Evolutionary conservation across 2,113 vertebrate species (phyloP).

Genomic region (Pelmatolapia mariae): DNA sequence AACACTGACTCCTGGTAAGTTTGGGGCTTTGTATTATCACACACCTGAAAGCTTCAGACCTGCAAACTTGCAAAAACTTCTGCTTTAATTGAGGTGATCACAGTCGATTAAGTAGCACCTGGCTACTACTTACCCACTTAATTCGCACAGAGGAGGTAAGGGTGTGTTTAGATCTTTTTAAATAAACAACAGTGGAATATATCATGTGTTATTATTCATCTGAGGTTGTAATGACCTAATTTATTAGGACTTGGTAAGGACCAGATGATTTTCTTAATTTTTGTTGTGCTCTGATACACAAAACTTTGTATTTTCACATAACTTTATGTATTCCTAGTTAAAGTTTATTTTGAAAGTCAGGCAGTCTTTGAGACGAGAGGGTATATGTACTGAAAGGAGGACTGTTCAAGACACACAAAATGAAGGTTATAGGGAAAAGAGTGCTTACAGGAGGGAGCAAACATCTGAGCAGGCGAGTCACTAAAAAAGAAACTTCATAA

Average conservation of each 20-base stretch:
- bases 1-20: not conserved
- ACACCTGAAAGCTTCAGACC: not conserved
- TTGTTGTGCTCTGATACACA: not conserved
- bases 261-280: not conserved
- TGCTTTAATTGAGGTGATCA: not conserved
- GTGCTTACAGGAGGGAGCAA: not conserved
- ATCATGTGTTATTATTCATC: not conserved
- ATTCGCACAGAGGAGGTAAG: fast-evolving
- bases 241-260: not conserved
- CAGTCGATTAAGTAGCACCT: not conserved
- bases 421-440: not conserved
- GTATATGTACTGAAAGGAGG: not conserved
- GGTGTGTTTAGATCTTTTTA: fast-evolving
- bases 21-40: not conserved
- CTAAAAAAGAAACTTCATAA: not conserved
- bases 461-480: not conserved
- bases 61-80: not conserved
- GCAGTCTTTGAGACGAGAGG: fast-evolving
- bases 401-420: not conserved
- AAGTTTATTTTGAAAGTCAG: not conserved
- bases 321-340: not conserved
- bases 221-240: not conserved
- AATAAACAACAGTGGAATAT: not conserved
- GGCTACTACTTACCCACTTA: not conserved
- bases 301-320: not conserved